Conservation (phyloP, 2,888 invertebrate genomes). For the Hofmannophila pseudospretella region DNA sequence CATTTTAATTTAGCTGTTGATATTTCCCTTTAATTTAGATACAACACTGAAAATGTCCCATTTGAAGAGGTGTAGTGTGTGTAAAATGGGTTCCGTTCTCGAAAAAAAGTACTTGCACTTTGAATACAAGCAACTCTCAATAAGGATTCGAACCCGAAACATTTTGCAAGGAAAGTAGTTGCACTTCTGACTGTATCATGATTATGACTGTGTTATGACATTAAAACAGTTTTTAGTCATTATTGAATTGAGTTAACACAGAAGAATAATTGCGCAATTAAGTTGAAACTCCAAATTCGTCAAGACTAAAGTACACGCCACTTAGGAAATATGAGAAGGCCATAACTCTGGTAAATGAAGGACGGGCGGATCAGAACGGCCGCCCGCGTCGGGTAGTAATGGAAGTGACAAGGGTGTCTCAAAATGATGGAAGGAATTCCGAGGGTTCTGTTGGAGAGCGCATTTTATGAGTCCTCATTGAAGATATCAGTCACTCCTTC, state of each 20-base stretch:
- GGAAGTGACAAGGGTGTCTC: constrained; percentile 72
- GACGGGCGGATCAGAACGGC: constrained; percentile 54
- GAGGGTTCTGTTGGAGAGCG: constrained; percentile 49
- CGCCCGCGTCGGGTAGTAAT: constrained; percentile 58
- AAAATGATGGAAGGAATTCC: constrained; percentile 68
- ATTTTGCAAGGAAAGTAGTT: no score
- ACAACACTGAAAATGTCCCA: no score
- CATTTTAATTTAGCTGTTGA: no score
- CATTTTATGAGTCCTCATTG: constrained; percentile 53
- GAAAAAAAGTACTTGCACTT: no score
- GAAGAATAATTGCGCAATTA: constrained; percentile 15
- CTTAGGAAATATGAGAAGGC: constrained; percentile 65
- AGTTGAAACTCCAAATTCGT: constrained; percentile 34
- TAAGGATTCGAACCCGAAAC: no score
- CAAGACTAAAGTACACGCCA: constrained; percentile 48
- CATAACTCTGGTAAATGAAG: constrained; percentile 68
- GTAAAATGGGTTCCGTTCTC: no score
- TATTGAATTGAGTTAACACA: not conserved
- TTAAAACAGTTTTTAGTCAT: no score
- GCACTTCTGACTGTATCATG: no score
- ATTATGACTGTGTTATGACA: no score
- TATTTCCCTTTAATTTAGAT: no score
- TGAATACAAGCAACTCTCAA: no score
- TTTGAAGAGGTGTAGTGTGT: no score
- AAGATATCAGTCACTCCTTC: constrained; percentile 52